Conservation (phyloP, 2,888 invertebrate species). For the Nowickia ferox region DNA sequence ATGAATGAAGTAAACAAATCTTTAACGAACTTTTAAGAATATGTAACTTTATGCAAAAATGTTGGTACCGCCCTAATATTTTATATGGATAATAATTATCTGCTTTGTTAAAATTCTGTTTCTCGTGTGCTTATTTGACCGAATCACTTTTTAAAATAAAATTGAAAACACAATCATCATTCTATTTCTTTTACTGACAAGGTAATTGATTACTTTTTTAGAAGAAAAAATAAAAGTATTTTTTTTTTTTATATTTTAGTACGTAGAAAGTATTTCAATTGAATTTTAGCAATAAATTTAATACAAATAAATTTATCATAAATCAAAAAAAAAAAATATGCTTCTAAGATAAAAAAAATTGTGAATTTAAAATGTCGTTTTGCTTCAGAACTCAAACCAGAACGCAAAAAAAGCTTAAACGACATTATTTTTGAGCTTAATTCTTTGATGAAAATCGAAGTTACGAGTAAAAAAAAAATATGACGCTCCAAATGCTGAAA, state of each 20-base stretch:
- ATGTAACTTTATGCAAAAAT: neutral
- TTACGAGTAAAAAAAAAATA: no score
- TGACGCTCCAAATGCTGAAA: no score
- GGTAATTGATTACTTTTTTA: slow-evolving; percentile 54
- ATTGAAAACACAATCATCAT: slow-evolving; percentile 47
- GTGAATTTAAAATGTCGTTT: neutral
- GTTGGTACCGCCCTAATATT: slow-evolving; percentile 19
- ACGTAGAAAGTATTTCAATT: slow-evolving; percentile 42
- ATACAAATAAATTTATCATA: slow-evolving; percentile 5
- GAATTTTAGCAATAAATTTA: slow-evolving; percentile 19
- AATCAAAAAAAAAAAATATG: neutral
- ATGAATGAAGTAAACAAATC: no score
- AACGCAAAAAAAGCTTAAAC: no score
- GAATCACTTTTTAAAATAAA: slow-evolving; percentile 40
- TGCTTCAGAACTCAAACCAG: no score
- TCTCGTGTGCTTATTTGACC: slow-evolving; percentile 4
- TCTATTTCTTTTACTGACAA: slow-evolving; percentile 23
- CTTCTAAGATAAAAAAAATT: neutral
- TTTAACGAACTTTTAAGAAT: neutral
- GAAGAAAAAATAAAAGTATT: slow-evolving; percentile 45
- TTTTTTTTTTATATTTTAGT: slow-evolving; percentile 35
- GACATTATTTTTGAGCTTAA: no score
- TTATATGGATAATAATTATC: neutral
- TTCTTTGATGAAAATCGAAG: no score
- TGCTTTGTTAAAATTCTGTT: slow-evolving; percentile 1